Conservation (phyloP, 1,140 invertebrate species). For the Drosophila sp. region DNA sequence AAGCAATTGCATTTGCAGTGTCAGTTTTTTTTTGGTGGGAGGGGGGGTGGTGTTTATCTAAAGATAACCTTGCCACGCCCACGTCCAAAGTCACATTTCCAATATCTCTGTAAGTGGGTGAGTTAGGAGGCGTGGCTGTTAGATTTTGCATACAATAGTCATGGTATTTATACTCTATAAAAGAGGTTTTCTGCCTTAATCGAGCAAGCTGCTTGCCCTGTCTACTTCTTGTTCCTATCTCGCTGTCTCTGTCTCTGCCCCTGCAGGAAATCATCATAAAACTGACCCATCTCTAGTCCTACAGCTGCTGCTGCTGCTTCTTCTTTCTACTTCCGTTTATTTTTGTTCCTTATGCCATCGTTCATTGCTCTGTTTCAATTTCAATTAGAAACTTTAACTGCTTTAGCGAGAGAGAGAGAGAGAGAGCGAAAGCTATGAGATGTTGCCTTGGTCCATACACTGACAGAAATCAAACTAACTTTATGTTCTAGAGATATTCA, state of each 20-base stretch:
- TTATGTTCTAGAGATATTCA: too few species aligned
- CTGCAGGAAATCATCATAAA: conserved; percentile 19
- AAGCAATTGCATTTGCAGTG: conserved; percentile 4
- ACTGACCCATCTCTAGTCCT: neutral
- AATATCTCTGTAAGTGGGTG: neutral
- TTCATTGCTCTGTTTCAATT: conserved; percentile 63
- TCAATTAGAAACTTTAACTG: conserved; percentile 78
- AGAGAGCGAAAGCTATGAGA: neutral
- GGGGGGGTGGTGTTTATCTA: neutral
- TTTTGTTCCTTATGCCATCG: conserved; percentile 15
- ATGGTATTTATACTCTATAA: too few species aligned
- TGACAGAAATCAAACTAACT: conserved; percentile 22
- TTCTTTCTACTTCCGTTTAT: conserved; percentile 29
- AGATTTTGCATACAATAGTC: too few species aligned
- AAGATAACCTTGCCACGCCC: neutral
- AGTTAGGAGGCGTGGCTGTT: too few species aligned
- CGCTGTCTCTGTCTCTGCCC: too few species aligned
- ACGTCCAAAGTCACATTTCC: too few species aligned
- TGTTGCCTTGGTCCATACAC: conserved; percentile 18
- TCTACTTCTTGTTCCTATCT: too few species aligned
- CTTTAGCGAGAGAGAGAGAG: conserved; percentile 20
- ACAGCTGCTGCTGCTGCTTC: conserved; percentile 1
- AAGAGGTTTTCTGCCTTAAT: too few species aligned
- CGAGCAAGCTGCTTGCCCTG: too few species aligned
- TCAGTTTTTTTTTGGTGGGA: neutral